Evolutionary conservation across 53 echinoderm and acorn worm genomes (phyloP), one percentile per base, ranked within the genome.

Genomic region (Paracentrotus lividus): DNA sequence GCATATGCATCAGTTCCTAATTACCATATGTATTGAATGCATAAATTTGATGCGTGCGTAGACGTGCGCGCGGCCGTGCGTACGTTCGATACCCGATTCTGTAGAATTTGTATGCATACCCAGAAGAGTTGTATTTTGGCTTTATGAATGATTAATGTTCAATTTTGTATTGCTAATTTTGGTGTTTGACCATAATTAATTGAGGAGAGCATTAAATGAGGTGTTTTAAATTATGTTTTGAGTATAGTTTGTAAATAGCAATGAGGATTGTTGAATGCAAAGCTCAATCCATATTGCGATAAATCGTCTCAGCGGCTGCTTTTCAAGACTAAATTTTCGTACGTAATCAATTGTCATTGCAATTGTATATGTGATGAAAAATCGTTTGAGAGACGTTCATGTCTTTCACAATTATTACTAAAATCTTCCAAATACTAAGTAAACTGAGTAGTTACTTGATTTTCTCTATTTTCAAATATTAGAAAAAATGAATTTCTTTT

Each of bases 281-380:
- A 81, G 9, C 47, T 24, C 26, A 6, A 81, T n/a, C 27, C 0
- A 49, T 47, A n/a, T 9, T n/a, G 47, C 26, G 0, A 81, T 47
- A 10, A 4, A 81, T 81, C 44, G 47, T 23, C 2, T n/a, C 47
- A n/a, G 81, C 27, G 81, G 81, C 47, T 81, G 47, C 45, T 27
- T 24, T 81, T 10, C 1, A 45, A 81, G 81, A 81, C 81, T 81
- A 81, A 32, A 77, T 77, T 47, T 81, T 47, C 47, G 33, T 45
- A 47, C 81, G 16, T 47, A 21, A n/a, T 45, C 20, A 14, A 76
- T 36, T 77, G 20, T 77, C 16, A 8, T 23, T n/a, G 16, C 24
- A 6, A 9, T 81, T 5, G 7, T 16, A 47, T 24, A 45, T 12
- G 49, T 38, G 36, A 36, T 72, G 24, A n/a, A 26, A 61, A 61